Percentiles rank a stretch among this genome's conserved stretches.
These are phyloP conservation scores for Nothocercus nigrocapillus DNA, from an alignment of 2,113 vertebrate genomes.

Conservation along the genomic window DNA sequence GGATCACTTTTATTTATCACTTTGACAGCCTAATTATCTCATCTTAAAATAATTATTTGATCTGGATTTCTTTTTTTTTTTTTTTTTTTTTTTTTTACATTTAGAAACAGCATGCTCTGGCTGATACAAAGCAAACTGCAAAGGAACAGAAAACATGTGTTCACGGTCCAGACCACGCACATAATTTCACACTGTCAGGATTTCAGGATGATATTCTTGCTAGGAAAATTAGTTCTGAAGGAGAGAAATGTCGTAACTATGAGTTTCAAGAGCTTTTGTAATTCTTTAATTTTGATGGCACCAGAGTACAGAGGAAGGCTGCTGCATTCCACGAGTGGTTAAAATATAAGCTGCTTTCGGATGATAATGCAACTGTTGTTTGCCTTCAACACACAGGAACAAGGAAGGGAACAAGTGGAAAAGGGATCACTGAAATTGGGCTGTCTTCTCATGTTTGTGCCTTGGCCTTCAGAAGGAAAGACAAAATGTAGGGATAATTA, in stretches of 20 bases:
- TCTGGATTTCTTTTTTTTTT: too few species aligned
- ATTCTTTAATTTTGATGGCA: background rate
- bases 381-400: background rate
- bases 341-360: accelerated
- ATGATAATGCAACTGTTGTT: background rate
- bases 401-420: background rate
- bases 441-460: background rate
- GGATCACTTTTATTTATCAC: background rate
- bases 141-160: background rate
- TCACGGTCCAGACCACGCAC: accelerated
- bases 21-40: background rate
- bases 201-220: background rate
- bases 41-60: background rate
- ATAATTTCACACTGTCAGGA: background rate
- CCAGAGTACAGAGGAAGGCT: background rate
- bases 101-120: accelerated
- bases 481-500: background rate
- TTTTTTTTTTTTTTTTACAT: background rate
- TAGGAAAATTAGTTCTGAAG: background rate
- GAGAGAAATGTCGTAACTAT: background rate
- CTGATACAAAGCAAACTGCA: background rate
- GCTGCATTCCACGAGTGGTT: background rate
- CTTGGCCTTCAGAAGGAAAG: background rate
- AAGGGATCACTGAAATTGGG: background rate
- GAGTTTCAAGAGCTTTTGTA: background rate